These are phyloP conservation scores for Amiota mariae DNA, from an alignment of 2,888 invertebrate genomes.

Conservation along the genomic window DNA sequence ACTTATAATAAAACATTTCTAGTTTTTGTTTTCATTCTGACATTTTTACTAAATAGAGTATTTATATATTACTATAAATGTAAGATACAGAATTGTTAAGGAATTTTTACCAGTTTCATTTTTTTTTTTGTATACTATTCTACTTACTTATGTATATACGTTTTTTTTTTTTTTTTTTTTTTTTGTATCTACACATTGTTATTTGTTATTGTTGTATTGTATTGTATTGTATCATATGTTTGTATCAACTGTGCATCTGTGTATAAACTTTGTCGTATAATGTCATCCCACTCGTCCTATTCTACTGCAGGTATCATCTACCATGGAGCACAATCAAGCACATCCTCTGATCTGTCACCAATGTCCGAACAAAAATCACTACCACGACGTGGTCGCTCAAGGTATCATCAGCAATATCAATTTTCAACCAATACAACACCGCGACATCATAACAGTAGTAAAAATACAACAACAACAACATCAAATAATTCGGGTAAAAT, in stretches of 20 bases:
- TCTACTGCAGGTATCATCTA: slow-evolving; percentile 79
- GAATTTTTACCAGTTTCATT: not conserved
- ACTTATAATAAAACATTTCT: too few relatives aligned
- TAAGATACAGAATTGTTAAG: not conserved
- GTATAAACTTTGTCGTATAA: slow-evolving; percentile 13
- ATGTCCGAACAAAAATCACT: slow-evolving; percentile 86
- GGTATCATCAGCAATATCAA: slow-evolving; percentile 77
- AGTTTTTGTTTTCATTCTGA: too few relatives aligned
- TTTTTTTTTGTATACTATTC: not conserved
- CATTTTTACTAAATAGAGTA: too few relatives aligned
- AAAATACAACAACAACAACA: slow-evolving; percentile 61
- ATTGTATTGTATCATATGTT: slow-evolving; percentile 9
- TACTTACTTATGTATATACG: too few relatives aligned
- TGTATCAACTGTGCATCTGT: slow-evolving; percentile 1
- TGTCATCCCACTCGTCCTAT: slow-evolving; percentile 11
- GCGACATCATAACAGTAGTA: slow-evolving; percentile 74
- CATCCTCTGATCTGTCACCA: slow-evolving; percentile 84
- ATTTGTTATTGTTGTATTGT: not conserved
- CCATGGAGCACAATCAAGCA: slow-evolving; percentile 84
- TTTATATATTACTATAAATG: too few relatives aligned
- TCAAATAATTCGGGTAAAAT: slow-evolving; percentile 68
- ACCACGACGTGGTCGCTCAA: slow-evolving; percentile 81
- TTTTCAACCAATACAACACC: slow-evolving; percentile 75
- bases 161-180: too few relatives aligned
- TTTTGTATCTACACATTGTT: too few relatives aligned